phyloP scores from a whole-genome alignment of 2,113 vertebrate genomes.

The Piaya cayana region DNA sequence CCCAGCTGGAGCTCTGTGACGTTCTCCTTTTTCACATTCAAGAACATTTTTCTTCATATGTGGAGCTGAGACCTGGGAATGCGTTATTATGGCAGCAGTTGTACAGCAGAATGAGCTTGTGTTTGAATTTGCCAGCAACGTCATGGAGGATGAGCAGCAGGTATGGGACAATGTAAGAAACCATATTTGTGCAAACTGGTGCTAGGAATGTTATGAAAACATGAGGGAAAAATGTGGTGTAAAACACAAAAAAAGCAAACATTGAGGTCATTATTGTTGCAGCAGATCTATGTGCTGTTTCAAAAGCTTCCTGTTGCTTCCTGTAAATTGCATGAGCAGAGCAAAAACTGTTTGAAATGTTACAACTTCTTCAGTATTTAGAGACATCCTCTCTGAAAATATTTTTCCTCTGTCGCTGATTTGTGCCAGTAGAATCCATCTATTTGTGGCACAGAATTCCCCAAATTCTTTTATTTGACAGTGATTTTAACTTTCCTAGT shows the following conservation, averaged over 20 bases:
- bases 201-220: not conserved
- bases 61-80: slow-evolving; percentile 76
- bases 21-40: not conserved
- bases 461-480: not conserved
- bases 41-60: slow-evolving; percentile 67
- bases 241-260: not conserved
- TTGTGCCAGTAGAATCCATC: not conserved
- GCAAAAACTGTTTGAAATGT: slow-evolving; percentile 1
- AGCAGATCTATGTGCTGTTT: slow-evolving; percentile 35
- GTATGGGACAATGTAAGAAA: slow-evolving; percentile 60
- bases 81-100: slow-evolving; percentile 84
- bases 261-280: slow-evolving; percentile 17
- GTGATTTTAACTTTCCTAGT: not conserved
- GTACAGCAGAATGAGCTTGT: slow-evolving; percentile 91
- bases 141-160: slow-evolving; percentile 88
- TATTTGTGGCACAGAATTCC: not conserved
- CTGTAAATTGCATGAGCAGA: not conserved
- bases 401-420: not conserved
- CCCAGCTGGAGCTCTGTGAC: not conserved
- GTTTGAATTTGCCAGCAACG: slow-evolving; percentile 94
- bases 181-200: not conserved
- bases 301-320: slow-evolving; percentile 54
- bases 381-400: not conserved
- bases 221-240: not conserved
- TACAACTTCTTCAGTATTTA: not conserved